phyloP scores from a whole-genome alignment of 2,888 invertebrate genomes.

The Scaptomyza polygonia region DNA sequence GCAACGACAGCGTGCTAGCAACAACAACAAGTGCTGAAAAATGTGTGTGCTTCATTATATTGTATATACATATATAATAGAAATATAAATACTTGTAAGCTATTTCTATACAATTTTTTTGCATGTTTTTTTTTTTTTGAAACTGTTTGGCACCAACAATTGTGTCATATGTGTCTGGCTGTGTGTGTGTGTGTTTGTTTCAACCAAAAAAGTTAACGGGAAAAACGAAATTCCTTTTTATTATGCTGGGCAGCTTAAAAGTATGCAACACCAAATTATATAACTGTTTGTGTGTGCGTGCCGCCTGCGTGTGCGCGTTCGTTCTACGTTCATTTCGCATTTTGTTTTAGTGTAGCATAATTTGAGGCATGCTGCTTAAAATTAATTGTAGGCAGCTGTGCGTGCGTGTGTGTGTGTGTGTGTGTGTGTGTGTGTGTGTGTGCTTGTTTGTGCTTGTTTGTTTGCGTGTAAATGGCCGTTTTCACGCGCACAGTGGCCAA shows the following conservation, averaged over 20 bases:
- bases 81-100: not conserved
- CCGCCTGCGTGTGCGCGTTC: slow-evolving; percentile 6
- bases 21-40: slow-evolving; percentile 46
- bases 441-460: slow-evolving; percentile 31
- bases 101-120: slow-evolving; percentile 9
- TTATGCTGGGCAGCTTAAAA: slow-evolving; percentile 46
- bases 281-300: slow-evolving; percentile 44
- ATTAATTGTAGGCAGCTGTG: slow-evolving; percentile 32
- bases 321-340: slow-evolving; percentile 14
- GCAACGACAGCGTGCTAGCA: slow-evolving; percentile 23
- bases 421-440: slow-evolving; percentile 12
- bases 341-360: slow-evolving; percentile 58
- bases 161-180: slow-evolving; percentile 26
- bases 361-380: slow-evolving; percentile 59
- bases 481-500: slow-evolving; percentile 31
- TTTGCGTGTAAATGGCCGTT: slow-evolving; percentile 40
- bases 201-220: not conserved
- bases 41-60: slow-evolving; percentile 20
- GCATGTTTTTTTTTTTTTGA: not conserved
- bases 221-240: slow-evolving; percentile 10
- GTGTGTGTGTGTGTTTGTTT: slow-evolving; percentile 33
- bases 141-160: slow-evolving; percentile 5
- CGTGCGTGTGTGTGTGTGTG: slow-evolving; percentile 1
- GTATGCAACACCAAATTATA: slow-evolving; percentile 62
- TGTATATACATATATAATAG: not conserved